Percentiles rank a stretch among this genome's conserved stretches.
Conservation (phyloP, 64 coral and sea anemone species). For the Montipora capricornis region DNA sequence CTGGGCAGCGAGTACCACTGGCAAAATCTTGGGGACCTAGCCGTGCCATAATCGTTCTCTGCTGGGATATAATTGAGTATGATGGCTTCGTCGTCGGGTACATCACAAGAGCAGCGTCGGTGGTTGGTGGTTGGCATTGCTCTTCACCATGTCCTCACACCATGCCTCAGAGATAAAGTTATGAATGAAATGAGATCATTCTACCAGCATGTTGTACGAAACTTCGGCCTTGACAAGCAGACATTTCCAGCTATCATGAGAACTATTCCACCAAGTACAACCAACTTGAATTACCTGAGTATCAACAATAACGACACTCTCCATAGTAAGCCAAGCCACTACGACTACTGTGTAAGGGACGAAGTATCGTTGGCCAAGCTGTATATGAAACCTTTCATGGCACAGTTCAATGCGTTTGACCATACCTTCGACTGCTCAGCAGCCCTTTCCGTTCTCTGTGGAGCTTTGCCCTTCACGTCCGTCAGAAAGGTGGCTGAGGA, state of each 20-base stretch:
- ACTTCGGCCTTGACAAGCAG: background rate
- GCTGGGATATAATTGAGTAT: no score
- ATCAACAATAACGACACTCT: background rate
- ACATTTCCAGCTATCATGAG: background rate
- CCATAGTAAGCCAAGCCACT: background rate
- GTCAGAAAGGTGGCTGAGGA: background rate
- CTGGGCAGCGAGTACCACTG: no score
- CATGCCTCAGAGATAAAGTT: background rate
- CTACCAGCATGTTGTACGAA: background rate
- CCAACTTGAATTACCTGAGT: background rate
- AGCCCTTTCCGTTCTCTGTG: background rate
- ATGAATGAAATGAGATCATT: background rate
- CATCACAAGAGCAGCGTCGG: background rate
- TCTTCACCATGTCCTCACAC: background rate
- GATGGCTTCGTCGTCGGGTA: background rate
- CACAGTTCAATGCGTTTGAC: background rate
- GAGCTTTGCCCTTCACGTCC: background rate
- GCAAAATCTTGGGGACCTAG: no score
- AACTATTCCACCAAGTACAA: background rate
- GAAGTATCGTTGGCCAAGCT: conserved; percentile 5
- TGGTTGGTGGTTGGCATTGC: background rate
- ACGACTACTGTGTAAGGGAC: conserved; percentile 5
- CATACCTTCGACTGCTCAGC: background rate
- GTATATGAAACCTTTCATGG: background rate
- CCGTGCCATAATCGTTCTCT: no score